Conservation (phyloP, 1,140 invertebrate species). For the Eueides isabella region DNA sequence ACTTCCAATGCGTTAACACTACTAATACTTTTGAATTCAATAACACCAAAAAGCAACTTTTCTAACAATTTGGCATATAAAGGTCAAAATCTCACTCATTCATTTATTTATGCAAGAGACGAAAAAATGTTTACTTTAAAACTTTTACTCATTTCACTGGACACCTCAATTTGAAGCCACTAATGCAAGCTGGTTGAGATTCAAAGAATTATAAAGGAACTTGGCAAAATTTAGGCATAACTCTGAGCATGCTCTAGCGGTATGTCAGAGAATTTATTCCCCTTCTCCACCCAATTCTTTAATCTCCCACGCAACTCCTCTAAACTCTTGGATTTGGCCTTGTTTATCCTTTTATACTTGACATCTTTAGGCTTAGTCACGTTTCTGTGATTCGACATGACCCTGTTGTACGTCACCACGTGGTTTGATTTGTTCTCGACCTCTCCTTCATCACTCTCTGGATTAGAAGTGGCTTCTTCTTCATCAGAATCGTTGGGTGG, state of each 20-base stretch:
- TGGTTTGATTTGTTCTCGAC: constrained; percentile 78
- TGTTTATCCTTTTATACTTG: constrained; percentile 94
- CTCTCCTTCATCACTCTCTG: constrained; percentile 70
- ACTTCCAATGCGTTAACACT: constrained; percentile 16
- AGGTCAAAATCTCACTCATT: constrained; percentile 35
- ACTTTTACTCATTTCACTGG: constrained; percentile 25
- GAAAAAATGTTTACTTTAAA: constrained; percentile 16
- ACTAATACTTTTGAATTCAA: constrained; percentile 36
- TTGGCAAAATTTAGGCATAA: constrained; percentile 66
- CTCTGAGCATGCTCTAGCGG: constrained; percentile 80
- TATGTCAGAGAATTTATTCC: constrained; percentile 83
- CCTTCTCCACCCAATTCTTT: constrained; percentile 92
- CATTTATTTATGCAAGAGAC: constrained; percentile 13
- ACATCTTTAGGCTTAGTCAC: constrained; percentile 95
- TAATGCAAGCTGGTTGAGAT: constrained; percentile 27
- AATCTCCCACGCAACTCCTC: constrained; percentile 91
- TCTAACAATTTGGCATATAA: constrained; percentile 40
- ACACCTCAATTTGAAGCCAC: constrained; percentile 24
- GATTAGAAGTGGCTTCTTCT: constrained; percentile 69
- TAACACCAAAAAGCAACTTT: constrained; percentile 15
- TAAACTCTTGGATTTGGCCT: constrained; percentile 93
- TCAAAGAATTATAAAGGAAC: constrained; percentile 46
- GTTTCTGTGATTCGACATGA: constrained; percentile 94
- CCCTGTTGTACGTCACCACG: constrained; percentile 91
- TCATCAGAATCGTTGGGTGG: constrained; percentile 77